These are phyloP conservation scores for Meiosimyza decipiens DNA, from an alignment of 2,888 invertebrate genomes.

Conservation along the genomic window DNA sequence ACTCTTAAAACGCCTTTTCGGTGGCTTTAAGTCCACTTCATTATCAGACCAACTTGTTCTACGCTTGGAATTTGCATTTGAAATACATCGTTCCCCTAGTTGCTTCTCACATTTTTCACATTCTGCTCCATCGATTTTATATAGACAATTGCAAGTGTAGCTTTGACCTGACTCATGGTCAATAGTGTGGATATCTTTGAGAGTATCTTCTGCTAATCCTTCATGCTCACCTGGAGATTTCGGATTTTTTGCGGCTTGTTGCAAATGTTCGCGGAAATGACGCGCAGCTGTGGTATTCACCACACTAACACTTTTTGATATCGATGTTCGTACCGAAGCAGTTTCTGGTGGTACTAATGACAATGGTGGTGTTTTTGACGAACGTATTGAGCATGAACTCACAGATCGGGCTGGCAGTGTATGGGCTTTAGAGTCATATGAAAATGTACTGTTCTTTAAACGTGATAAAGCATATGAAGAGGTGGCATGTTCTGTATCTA, in stretches of 20 bases:
- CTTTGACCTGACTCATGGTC: background rate
- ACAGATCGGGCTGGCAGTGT: constrained; percentile 31
- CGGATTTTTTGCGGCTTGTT: background rate
- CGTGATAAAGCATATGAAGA: constrained; percentile 21
- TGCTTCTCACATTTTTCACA: constrained; percentile 22
- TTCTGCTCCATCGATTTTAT: constrained; percentile 10
- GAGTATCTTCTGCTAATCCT: background rate
- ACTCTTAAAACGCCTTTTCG: constrained; percentile 52
- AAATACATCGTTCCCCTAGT: background rate
- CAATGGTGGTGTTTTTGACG: constrained; percentile 62
- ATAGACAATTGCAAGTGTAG: constrained; percentile 7
- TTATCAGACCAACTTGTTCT: constrained; percentile 29
- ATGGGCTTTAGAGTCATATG: too few species aligned
- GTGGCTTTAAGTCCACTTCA: constrained; percentile 42
- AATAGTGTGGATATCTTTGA: background rate
- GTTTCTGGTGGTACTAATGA: constrained; percentile 66
- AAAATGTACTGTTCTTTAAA: background rate
- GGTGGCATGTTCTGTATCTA: constrained; percentile 20
- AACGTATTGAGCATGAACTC: constrained; percentile 38
- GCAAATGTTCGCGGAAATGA: constrained; percentile 50
- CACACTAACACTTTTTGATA: constrained; percentile 66
- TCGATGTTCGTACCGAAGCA: constrained; percentile 64
- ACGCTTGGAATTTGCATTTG: constrained; percentile 42
- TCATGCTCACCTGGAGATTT: background rate
- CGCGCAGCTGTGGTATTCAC: constrained; percentile 62